phyloP scores from a whole-genome alignment of 2,888 invertebrate genomes.

The Theodoxus fluviatilis region DNA sequence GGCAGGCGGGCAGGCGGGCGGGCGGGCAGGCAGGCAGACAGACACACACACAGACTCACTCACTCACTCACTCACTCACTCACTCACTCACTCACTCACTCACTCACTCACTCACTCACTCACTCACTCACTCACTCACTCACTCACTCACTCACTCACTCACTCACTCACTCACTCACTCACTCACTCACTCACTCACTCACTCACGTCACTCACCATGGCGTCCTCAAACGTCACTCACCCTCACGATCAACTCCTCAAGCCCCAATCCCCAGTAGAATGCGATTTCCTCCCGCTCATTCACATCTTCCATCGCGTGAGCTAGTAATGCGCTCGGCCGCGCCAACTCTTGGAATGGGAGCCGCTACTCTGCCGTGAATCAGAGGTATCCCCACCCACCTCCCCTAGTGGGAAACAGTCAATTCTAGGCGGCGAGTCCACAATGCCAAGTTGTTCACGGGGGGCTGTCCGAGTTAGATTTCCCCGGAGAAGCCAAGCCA shows the following conservation, averaged over 20 bases:
- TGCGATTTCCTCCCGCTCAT: background rate
- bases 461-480: too few species aligned
- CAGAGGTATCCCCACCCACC: too few species aligned
- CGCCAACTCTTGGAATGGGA: too few species aligned
- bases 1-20: background rate
- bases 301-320: background rate
- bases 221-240: constrained; percentile 4
- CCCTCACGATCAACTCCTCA: background rate
- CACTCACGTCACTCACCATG: constrained; percentile 10
- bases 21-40: background rate
- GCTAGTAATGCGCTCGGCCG: too few species aligned
- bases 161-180: constrained; percentile 4
- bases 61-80: background rate
- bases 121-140: background rate
- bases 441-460: too few species aligned
- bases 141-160: background rate
- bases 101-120: background rate
- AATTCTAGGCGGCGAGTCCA: too few species aligned
- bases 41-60: background rate
- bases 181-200: constrained; percentile 12
- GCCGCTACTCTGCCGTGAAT: too few species aligned
- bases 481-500: too few species aligned
- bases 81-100: background rate
- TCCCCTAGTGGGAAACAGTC: too few species aligned
- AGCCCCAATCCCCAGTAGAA: background rate